Conservation (phyloP, 2,797 vertebrate genomes). For the Gymnoscopelus braueri region DNA sequence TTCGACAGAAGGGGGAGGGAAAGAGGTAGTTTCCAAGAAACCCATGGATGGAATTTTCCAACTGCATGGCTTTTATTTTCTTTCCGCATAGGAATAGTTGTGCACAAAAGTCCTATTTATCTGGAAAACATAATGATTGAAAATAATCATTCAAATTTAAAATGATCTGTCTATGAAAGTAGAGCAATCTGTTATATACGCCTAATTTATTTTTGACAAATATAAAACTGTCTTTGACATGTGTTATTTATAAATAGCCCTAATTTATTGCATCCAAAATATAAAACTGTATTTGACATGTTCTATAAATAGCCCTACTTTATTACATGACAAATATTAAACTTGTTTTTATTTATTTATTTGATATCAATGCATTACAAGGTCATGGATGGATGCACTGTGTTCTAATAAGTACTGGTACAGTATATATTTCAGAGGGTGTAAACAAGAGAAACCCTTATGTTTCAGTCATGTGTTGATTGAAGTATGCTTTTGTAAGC, state of each 20-base stretch:
- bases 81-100: conserved; percentile 51
- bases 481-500: conserved; percentile 11
- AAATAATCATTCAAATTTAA: background rate
- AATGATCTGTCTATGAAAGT: background rate
- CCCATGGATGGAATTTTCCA: conserved; percentile 79
- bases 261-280: no score
- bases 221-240: no score
- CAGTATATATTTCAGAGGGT: conserved; percentile 4
- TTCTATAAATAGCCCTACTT: no score
- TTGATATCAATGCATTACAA: no score
- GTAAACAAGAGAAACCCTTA: background rate
- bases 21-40: conserved; percentile 82
- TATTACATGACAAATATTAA: no score
- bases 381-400: no score
- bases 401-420: no score
- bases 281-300: no score
- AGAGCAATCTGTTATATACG: background rate
- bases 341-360: no score
- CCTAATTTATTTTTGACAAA: no score
- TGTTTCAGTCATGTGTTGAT: conserved; percentile 13
- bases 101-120: conserved; percentile 37
- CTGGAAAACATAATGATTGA: conserved; percentile 2
- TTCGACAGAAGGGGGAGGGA: conserved; percentile 70
- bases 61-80: conserved; percentile 52
- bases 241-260: no score